These are phyloP conservation scores for Nyctibius bracteatus DNA, from an alignment of 2,113 vertebrate genomes.

Conservation along the genomic window DNA sequence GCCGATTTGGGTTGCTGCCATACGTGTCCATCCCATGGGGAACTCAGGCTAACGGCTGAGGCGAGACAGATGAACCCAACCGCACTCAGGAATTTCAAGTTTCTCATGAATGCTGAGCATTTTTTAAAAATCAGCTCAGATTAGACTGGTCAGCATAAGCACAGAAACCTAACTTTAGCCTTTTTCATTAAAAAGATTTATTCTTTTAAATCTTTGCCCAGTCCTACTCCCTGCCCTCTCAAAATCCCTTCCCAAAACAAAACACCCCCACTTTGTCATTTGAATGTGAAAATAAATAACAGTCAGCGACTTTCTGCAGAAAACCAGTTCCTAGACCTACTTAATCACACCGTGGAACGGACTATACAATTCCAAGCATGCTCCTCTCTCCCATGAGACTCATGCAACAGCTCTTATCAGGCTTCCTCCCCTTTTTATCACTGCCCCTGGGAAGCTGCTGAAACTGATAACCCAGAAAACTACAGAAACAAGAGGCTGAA, in stretches of 20 bases:
- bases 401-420: not conserved
- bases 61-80: not conserved
- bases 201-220: not conserved
- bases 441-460: not conserved
- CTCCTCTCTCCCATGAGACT: not conserved
- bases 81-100: not conserved
- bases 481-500: not conserved
- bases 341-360: not conserved
- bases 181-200: conserved; percentile 3
- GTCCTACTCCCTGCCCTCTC: not conserved
- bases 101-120: conserved; percentile 3
- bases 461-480: not conserved
- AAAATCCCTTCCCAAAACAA: conserved; percentile 34
- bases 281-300: not conserved
- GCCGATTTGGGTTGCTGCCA: not conserved
- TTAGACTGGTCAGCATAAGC: not conserved
- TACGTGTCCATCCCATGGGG: not conserved
- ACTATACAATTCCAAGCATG: not conserved
- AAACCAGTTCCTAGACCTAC: not conserved
- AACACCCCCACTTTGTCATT: not conserved
- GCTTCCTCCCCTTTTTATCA: not conserved
- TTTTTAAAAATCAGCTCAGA: not conserved
- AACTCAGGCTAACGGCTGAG: not conserved
- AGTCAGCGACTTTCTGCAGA: not conserved
- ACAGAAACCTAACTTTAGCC: not conserved